Base-by-base conservation (phyloP, 2,797 vertebrate genomes). In the Gephyroberyx darwinii region DNA sequence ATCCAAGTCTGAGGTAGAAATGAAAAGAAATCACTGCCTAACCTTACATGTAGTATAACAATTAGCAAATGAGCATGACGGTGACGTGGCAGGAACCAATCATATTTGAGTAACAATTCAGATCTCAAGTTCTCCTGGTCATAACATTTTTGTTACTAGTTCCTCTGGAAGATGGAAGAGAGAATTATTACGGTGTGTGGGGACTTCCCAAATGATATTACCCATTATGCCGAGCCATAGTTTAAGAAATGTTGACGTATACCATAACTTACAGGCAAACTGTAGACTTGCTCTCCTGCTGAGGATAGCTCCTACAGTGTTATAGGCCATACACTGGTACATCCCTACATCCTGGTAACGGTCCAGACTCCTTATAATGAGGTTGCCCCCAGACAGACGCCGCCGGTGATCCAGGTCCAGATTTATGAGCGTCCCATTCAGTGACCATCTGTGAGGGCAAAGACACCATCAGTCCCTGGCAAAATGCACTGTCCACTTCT, bases 291-390 rank as follows among this genome's bases (percentile, higher is more conserved):
- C 95, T 91, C 93, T 94, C 88, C 94, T 88, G 93, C 95, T 96
- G 83, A 95, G 91, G 68, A 96, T 82, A 0, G 94, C 94, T 86
- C 95, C 95, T 50, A 91, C 85, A n/a, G 92, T 85, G 90, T 95
- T 96, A 83, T 91, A 93, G 19, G 95, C 95, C 74, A 94, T 94
- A 71, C 95, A 96, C 71, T 96, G 95, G 83, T 96, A 96, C 77
- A 88, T 91, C 80, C 95, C 95, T 10, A 85, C 89, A 52, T 96
- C 95, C 85, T 94, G 91, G 71, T 93, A 89, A 74, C 92, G 91
- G 84, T 93, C 93, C 87, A 96, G 93, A 81, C 90, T 93, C 82
- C 91, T 87, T 81, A 96, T 94, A 87, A 96, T 92, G 80, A 96
- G 93, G 91, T 93, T 95, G 74, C 95, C 95, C 80, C 93, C 92